Evolutionary conservation across 37 sponge, comb jelly and placozoan genomes (phyloP).

Genomic region (Ephydatia muelleri): DNA sequence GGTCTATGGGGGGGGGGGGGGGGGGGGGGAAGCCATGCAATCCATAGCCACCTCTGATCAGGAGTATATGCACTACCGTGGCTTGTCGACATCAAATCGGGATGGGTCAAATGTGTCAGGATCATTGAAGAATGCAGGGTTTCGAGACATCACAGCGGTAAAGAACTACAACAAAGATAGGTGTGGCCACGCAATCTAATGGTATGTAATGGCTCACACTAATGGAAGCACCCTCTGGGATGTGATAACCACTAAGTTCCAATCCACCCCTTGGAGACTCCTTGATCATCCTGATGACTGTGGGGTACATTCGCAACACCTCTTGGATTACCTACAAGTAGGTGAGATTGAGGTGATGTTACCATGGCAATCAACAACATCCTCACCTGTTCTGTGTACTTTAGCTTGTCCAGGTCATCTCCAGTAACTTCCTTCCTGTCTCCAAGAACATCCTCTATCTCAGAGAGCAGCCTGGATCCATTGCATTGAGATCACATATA

Average conservation of each 20-base stretch:
- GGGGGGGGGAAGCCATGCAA: too few relatives aligned
- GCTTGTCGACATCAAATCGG: background rate
- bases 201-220: background rate
- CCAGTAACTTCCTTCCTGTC: background rate
- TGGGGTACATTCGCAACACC: constrained; percentile 4
- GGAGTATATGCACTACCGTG: background rate
- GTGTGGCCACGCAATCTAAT: background rate
- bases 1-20: constrained; percentile 7
- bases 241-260: background rate
- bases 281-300: background rate
- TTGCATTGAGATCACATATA: too few relatives aligned
- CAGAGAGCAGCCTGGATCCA: too few relatives aligned
- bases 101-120: constrained; percentile 4
- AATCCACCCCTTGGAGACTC: background rate
- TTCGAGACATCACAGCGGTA: background rate
- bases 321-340: constrained; percentile 32
- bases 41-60: background rate
- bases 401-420: background rate
- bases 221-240: background rate
- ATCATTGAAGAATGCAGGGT: background rate
- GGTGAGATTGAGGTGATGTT: too few relatives aligned
- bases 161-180: background rate
- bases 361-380: too few relatives aligned
- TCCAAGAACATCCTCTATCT: background rate
- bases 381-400: constrained; percentile 8